A percentile compares a stretch with the other conserved stretches of the same genome.
phyloP scores from a whole-genome alignment of 2,113 vertebrate species.

The Mustela nigripes region DNA sequence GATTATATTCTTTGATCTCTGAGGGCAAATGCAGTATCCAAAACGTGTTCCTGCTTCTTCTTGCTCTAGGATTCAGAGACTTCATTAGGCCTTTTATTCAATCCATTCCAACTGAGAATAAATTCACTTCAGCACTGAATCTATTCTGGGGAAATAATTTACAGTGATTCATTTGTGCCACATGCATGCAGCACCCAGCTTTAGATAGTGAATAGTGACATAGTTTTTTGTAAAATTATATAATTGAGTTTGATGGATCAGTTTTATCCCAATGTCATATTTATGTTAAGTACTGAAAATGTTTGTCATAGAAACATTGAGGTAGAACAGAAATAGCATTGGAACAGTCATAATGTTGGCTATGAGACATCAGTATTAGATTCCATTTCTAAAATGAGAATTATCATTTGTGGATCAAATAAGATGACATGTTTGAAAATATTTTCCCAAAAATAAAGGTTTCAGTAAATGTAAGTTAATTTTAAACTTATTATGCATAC shows the following conservation, averaged over 20 bases:
- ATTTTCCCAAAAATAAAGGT: background rate
- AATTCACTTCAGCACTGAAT: background rate
- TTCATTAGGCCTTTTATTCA: background rate
- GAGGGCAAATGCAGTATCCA: background rate
- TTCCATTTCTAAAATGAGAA: background rate
- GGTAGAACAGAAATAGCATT: background rate
- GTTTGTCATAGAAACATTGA: background rate
- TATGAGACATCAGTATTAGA: background rate
- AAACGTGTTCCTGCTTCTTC: background rate
- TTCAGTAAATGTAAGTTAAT: background rate
- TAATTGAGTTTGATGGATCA: background rate
- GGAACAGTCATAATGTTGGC: background rate
- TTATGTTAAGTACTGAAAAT: background rate
- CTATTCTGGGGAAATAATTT: background rate
- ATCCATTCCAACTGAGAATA: background rate
- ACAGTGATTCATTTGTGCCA: background rate
- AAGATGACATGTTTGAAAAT: background rate
- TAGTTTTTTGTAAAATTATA: background rate
- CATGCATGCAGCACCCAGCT: background rate
- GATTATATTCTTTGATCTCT: background rate
- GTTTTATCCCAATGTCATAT: background rate
- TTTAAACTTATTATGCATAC: background rate
- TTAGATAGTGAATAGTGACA: background rate
- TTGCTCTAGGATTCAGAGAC: background rate
- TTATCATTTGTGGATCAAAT: background rate